Conservation (phyloP, 2,797 vertebrate species). For the Rhinoraja longicauda region DNA sequence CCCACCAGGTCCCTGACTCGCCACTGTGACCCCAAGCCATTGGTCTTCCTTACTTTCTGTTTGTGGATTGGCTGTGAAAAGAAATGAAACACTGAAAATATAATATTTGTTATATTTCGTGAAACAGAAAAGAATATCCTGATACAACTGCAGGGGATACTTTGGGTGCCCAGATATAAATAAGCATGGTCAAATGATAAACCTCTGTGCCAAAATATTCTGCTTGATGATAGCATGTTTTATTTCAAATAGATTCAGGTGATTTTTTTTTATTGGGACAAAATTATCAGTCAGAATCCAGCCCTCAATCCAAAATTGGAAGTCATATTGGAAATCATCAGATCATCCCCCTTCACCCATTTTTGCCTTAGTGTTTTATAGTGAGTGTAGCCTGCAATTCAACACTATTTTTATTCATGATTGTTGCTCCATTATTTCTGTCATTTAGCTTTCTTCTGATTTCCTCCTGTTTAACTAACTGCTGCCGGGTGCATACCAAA, state of each 20-base stretch:
- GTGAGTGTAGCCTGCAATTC: too few relatives aligned
- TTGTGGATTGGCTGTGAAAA: slow-evolving; percentile 55
- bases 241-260: neutral
- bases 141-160: neutral
- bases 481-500: neutral
- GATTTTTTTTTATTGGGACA: neutral
- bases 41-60: slow-evolving; percentile 82
- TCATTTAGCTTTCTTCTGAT: neutral
- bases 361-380: neutral
- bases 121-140: neutral
- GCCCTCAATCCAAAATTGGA: neutral
- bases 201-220: neutral
- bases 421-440: neutral
- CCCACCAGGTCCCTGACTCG: slow-evolving; percentile 70
- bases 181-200: neutral
- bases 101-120: neutral
- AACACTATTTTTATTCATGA: neutral
- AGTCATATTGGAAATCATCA: neutral
- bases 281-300: neutral
- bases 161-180: neutral
- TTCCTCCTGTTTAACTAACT: neutral
- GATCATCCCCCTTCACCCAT: neutral
- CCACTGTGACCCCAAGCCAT: slow-evolving; percentile 91
- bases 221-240: neutral
- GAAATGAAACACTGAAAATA: neutral